These are phyloP conservation scores for Melanchra persicariae DNA, from an alignment of 2,888 invertebrate genomes.

Conservation along the genomic window DNA sequence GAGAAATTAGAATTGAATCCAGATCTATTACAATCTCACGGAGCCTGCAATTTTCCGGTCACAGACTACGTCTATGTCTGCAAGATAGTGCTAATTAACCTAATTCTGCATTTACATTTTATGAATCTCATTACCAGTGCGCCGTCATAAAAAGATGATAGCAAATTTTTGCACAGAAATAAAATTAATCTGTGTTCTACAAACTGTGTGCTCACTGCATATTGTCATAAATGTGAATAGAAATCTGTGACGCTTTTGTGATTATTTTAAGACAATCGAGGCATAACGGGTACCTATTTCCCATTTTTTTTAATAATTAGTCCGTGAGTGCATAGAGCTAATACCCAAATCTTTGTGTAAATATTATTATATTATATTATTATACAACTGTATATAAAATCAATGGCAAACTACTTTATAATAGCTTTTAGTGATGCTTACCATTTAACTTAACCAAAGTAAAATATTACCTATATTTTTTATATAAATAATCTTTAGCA, in stretches of 20 bases:
- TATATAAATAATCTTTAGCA: slow-evolving; percentile 52
- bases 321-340: slow-evolving; percentile 13
- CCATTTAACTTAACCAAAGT: slow-evolving; percentile 69
- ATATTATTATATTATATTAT: too few species aligned
- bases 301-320: too few species aligned
- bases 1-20: too few species aligned
- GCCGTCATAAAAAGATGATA: slow-evolving; percentile 7
- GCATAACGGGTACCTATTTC: background rate
- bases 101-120: slow-evolving; percentile 54
- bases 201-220: slow-evolving; percentile 26
- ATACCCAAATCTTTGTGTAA: slow-evolving; percentile 41
- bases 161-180: slow-evolving; percentile 5
- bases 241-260: slow-evolving; percentile 17
- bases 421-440: slow-evolving; percentile 60
- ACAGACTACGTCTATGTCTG: too few species aligned
- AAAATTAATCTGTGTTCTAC: slow-evolving; percentile 8
- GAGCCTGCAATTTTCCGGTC: too few species aligned
- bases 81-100: slow-evolving; percentile 17
- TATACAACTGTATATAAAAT: slow-evolving; percentile 52
- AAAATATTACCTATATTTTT: slow-evolving; percentile 69
- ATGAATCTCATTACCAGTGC: slow-evolving; percentile 58
- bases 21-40: too few species aligned
- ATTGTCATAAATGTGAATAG: slow-evolving; percentile 9
- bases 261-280: slow-evolving; percentile 19
- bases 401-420: slow-evolving; percentile 39